A percentile compares a stretch with the other conserved stretches of the same genome.
Evolutionary conservation across 53 echinoderm and acorn worm genomes (phyloP).

Genomic region (Paracentrotus lividus): DNA sequence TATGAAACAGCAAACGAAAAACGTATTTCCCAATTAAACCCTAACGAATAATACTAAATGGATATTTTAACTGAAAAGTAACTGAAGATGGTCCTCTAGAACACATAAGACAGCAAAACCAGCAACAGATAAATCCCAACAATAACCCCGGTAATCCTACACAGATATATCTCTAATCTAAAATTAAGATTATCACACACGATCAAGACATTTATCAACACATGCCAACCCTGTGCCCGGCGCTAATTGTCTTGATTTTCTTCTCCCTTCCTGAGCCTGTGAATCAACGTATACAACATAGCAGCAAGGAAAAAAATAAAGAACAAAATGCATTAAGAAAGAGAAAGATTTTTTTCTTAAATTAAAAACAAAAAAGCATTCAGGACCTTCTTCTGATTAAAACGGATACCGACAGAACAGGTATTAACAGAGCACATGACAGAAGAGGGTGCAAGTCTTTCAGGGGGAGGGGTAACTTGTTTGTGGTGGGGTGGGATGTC

Average conservation of each 20-base stretch:
- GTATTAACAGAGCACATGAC: constrained; percentile 51
- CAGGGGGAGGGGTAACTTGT: neutral
- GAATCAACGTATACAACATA: constrained; percentile 50
- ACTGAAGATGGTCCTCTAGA: constrained; percentile 16
- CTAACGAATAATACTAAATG: neutral
- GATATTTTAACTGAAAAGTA: neutral
- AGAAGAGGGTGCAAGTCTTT: constrained; percentile 21
- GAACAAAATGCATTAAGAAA: constrained; percentile 70
- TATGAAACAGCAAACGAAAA: constrained; percentile 13
- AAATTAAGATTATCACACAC: constrained; percentile 23
- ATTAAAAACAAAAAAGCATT: neutral
- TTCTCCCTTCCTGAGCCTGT: constrained; percentile 79
- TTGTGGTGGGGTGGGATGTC: neutral
- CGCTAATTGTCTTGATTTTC: constrained; percentile 99
- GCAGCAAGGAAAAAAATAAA: constrained; percentile 63
- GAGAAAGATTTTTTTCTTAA: constrained; percentile 1
- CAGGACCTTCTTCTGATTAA: neutral
- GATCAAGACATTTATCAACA: constrained; percentile 65
- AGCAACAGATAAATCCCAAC: constrained; percentile 44
- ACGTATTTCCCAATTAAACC: neutral
- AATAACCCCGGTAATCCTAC: constrained; percentile 24
- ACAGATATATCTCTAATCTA: constrained; percentile 50
- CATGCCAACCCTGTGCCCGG: constrained; percentile 99
- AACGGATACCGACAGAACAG: constrained; percentile 18
- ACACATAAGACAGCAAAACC: constrained; percentile 19